Evolutionary conservation across 2,888 invertebrate genomes (phyloP), one percentile per base, ranked within the genome.

Genomic region (Lypha dubia): DNA sequence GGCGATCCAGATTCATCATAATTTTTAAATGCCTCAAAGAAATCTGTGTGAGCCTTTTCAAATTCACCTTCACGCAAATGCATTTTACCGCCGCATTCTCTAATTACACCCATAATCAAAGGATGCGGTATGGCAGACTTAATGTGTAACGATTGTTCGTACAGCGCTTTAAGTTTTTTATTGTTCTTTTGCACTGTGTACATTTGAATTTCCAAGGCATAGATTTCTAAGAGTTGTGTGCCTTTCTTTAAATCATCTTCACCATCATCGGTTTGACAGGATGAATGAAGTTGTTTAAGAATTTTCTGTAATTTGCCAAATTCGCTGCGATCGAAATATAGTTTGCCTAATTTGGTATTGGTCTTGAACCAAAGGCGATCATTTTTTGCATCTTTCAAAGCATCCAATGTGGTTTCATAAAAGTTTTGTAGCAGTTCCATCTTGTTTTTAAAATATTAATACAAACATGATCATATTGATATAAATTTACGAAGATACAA

Each of bases 61-160:
- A 99, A 99, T 93, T 99, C 99, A 5, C 98, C 98, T 93, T 99
- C 99, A 24, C 99, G 95, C 60, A 99, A 93, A 93, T 99, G 99
- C 99, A 99, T 99, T 93, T 99, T 99, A 0, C 99, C 99, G 6
- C 99, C 99, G 92, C 99, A 99, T 93, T 99, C 99, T 95, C 99
- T 94, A 85, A 99, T 99, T 41, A 99, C 99, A 15, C 99, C 99
- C 99, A 99, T 99, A 88, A 99, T 99, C 38, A 99, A 94, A 3
- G 99, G 99, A 95, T 99, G 99, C n/a, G 99, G 99, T 91, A 99
- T 99, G 68, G 99, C 99, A 51, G 99, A 98, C 92, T 99, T 99
- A 88, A 99, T 99, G 92, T 99, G 98, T 86, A 99, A 93, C 1
- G 99, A 99, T 91, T 99, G 98, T 92, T 99, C 99, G 90, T 99